A percentile compares a stretch with the other conserved stretches of the same genome.
These are phyloP conservation scores for Takifugu ocellatus DNA, from an alignment of 2,797 vertebrate species.

Conservation along the genomic window DNA sequence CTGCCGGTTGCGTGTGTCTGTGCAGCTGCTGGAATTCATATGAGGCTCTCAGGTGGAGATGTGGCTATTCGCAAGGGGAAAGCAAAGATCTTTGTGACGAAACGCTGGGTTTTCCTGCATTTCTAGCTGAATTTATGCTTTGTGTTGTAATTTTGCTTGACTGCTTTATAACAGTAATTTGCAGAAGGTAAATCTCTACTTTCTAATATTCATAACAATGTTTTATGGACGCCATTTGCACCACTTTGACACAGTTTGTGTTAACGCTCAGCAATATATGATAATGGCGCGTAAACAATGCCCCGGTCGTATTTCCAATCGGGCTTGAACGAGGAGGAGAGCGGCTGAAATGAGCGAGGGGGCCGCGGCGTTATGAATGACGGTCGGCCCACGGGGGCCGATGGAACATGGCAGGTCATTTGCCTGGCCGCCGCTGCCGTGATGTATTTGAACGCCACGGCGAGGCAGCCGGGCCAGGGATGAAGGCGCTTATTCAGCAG, in stretches of 20 bases:
- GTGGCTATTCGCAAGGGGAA: conserved; percentile 7
- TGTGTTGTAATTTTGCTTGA: too few relatives aligned
- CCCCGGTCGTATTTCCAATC: conserved; percentile 45
- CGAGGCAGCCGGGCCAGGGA: conserved; percentile 13
- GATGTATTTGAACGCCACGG: conserved; percentile 46
- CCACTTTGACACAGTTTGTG: conserved; percentile 20
- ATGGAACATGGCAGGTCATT: conserved; percentile 57
- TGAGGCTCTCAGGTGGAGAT: conserved; percentile 34
- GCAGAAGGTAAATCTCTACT: conserved; percentile 17
- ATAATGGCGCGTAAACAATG: conserved; percentile 35
- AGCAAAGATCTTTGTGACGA: too few relatives aligned
- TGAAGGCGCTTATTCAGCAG: conserved; percentile 33
- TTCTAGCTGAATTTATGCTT: too few relatives aligned
- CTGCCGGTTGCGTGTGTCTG: conserved; percentile 5
- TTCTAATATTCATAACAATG: conserved; percentile 17
- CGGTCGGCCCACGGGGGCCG: conserved; percentile 40
- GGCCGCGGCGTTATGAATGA: conserved; percentile 50
- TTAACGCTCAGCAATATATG: conserved; percentile 32
- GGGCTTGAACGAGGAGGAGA: conserved; percentile 35
- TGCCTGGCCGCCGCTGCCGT: conserved; percentile 43
- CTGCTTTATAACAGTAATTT: neutral
- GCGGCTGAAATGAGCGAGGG: conserved; percentile 43
- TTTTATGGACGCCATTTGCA: conserved; percentile 29
- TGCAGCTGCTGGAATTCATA: conserved; percentile 20
- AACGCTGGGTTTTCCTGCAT: too few relatives aligned